Percentiles rank a stretch among this genome's conserved stretches.
These are phyloP conservation scores for Chromoteleia sp. DNA, from an alignment of 2,888 invertebrate species.

Conservation along the genomic window DNA sequence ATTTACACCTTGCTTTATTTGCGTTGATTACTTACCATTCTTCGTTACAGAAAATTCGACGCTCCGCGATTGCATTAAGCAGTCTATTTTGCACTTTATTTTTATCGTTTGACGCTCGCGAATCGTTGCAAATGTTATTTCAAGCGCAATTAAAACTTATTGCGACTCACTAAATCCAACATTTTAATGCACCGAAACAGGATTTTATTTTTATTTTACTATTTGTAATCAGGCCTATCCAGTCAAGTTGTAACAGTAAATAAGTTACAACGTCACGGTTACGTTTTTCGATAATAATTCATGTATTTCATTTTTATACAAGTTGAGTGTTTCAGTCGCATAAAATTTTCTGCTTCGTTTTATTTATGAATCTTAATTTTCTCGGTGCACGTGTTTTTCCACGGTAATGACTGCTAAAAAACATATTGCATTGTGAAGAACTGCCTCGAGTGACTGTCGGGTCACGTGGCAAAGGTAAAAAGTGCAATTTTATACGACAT, in stretches of 20 bases:
- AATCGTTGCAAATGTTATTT: not conserved
- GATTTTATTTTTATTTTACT: too few relatives aligned
- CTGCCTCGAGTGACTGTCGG: not conserved
- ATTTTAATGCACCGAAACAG: too few relatives aligned
- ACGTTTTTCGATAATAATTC: not conserved
- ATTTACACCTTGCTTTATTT: constrained; percentile 17
- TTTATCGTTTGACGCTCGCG: not conserved
- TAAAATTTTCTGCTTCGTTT: not conserved
- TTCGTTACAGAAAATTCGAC: not conserved
- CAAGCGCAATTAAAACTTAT: not conserved
- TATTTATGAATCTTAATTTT: constrained; percentile 9
- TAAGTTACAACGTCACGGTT: not conserved
- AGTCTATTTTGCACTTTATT: not conserved
- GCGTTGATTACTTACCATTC: constrained; percentile 4
- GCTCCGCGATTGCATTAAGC: not conserved
- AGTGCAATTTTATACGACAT: not conserved
- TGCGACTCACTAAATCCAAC: not conserved
- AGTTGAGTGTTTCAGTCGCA: not conserved
- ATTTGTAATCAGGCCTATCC: too few relatives aligned
- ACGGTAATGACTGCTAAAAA: not conserved
- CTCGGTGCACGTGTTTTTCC: not conserved
- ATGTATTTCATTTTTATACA: not conserved
- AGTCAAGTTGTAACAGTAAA: not conserved
- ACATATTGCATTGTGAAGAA: not conserved
- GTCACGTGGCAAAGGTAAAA: not conserved